Evolutionary conservation across 2,888 invertebrate genomes (phyloP).

Genomic region (Artemia sinica): DNA sequence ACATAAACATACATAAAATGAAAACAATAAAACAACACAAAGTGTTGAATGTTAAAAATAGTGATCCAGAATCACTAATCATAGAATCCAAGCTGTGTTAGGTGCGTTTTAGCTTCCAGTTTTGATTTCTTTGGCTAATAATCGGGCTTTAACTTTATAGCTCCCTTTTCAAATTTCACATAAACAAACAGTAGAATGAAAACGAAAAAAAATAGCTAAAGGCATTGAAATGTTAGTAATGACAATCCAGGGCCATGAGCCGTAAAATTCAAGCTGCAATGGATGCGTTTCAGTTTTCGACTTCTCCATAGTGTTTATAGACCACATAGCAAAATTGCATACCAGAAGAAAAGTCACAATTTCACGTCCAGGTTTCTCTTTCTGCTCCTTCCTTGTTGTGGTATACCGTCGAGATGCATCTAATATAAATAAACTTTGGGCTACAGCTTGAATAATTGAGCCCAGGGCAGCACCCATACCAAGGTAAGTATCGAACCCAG

Average conservation of each 20-base stretch:
- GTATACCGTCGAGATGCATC: slow-evolving; percentile 73
- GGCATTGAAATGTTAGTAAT: slow-evolving; percentile 87
- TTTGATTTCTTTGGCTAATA: neutral
- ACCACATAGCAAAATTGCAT: slow-evolving; percentile 79
- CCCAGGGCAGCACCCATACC: slow-evolving; percentile 74
- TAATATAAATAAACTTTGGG: slow-evolving; percentile 21
- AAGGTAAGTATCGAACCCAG: slow-evolving; percentile 73
- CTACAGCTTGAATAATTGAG: slow-evolving; percentile 18
- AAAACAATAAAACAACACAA: too few relatives aligned
- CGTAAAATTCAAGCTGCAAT: slow-evolving; percentile 76
- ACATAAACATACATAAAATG: too few relatives aligned
- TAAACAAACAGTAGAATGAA: too few relatives aligned
- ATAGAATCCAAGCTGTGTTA: too few relatives aligned
- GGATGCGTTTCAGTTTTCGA: slow-evolving; percentile 78
- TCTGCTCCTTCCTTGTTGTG: slow-evolving; percentile 58
- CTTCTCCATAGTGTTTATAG: slow-evolving; percentile 78
- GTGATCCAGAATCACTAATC: too few relatives aligned
- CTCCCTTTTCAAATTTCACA: slow-evolving; percentile 93
- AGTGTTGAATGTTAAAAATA: too few relatives aligned
- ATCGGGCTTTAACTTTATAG: slow-evolving; percentile 64
- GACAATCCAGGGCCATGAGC: slow-evolving; percentile 86
- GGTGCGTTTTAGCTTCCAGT: too few relatives aligned
- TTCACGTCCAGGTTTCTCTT: slow-evolving; percentile 76
- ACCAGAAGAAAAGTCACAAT: slow-evolving; percentile 47
- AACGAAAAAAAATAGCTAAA: too few relatives aligned